These are phyloP conservation scores for Pseudomugil gertrudae DNA, from an alignment of 2,797 vertebrate genomes.

Conservation along the genomic window DNA sequence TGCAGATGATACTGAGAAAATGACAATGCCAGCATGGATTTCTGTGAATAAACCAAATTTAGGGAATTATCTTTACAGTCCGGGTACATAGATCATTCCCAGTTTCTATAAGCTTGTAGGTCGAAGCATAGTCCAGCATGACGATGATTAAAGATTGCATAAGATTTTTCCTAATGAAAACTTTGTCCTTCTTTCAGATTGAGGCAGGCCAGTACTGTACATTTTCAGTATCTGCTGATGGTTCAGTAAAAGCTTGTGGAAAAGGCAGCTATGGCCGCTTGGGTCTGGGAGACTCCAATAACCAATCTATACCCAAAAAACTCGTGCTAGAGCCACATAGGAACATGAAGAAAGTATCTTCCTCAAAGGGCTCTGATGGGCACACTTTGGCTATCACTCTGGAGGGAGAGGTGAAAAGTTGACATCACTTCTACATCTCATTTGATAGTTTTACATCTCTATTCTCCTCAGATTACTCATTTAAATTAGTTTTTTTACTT, in stretches of 20 bases:
- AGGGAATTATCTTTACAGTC: too few relatives aligned
- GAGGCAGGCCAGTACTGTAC: slow-evolving; percentile 89
- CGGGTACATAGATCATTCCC: neutral
- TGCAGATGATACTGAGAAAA: neutral
- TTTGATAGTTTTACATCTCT: neutral
- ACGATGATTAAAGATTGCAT: neutral
- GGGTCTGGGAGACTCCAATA: slow-evolving; percentile 87
- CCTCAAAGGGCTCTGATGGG: slow-evolving; percentile 88
- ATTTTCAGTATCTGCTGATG: slow-evolving; percentile 84
- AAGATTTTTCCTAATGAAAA: neutral
- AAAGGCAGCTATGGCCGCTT: slow-evolving; percentile 88
- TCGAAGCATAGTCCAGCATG: neutral
- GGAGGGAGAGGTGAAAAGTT: slow-evolving; percentile 80
- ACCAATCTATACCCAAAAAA: slow-evolving; percentile 87
- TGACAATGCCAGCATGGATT: neutral
- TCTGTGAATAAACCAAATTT: too few relatives aligned
- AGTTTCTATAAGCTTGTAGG: neutral
- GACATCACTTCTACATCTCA: neutral
- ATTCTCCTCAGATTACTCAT: neutral
- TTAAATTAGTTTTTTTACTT: neutral
- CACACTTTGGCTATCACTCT: slow-evolving; percentile 85
- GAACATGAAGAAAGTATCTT: slow-evolving; percentile 86
- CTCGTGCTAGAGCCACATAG: slow-evolving; percentile 85
- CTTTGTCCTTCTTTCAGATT: slow-evolving; percentile 72
- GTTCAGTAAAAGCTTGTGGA: slow-evolving; percentile 86